Evolutionary conservation across 2,888 invertebrate species (phyloP).

Genomic region (Aplocera efformata): DNA sequence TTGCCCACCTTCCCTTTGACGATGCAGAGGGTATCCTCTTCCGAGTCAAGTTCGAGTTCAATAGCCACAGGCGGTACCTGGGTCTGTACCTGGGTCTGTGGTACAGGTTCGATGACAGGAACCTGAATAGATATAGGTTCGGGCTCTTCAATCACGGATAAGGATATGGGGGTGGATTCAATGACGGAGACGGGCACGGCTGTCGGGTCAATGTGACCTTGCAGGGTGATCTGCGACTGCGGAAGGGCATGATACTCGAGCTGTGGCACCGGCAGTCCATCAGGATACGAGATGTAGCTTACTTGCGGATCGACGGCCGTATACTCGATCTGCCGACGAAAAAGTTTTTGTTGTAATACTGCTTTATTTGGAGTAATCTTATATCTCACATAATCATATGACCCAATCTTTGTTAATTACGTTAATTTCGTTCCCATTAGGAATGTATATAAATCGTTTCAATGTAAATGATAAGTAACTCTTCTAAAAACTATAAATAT

Average conservation of each 20-base stretch:
- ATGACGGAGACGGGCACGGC: conserved; percentile 8
- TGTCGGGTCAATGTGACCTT: conserved; percentile 11
- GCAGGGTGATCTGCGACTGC: not conserved
- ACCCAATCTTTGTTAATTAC: too few species aligned
- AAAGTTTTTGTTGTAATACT: conserved; percentile 1
- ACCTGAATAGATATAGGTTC: conserved; percentile 16
- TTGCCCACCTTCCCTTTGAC: conserved; percentile 90
- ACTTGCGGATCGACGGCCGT: conserved; percentile 46
- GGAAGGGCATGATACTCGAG: conserved; percentile 28
- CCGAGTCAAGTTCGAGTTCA: conserved; percentile 23
- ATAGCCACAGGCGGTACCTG: not conserved
- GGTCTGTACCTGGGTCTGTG: conserved; percentile 2
- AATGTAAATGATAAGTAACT: too few species aligned
- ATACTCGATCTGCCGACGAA: conserved; percentile 43
- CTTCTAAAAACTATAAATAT: too few species aligned
- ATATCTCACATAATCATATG: too few species aligned
- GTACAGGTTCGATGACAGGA: conserved; percentile 17
- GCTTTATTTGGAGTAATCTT: too few species aligned
- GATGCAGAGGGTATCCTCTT: conserved; percentile 17
- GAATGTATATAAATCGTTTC: too few species aligned
- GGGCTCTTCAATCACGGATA: conserved; percentile 17
- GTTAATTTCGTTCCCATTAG: too few species aligned
- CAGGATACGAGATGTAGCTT: conserved; percentile 51
- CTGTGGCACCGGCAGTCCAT: conserved; percentile 19
- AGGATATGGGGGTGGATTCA: conserved; percentile 2